Percentiles rank a stretch among this genome's conserved stretches.
Evolutionary conservation across 2,888 invertebrate species (phyloP).

Genomic region (Petrolisthes cinctipes): DNA sequence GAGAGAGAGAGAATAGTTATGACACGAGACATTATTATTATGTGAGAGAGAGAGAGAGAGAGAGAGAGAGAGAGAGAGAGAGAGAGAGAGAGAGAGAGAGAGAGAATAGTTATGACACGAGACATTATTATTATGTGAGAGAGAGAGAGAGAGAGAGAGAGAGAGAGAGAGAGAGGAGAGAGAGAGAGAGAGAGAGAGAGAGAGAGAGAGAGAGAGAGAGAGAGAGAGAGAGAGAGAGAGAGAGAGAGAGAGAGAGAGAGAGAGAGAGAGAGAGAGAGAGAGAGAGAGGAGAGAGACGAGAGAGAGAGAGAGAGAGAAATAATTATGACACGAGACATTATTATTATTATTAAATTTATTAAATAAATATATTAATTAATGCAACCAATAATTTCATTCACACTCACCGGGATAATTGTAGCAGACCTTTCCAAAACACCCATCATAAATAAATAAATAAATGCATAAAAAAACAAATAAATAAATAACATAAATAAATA

Average conservation of each 20-base stretch:
- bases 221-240: conserved; percentile 40
- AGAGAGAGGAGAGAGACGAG: not conserved
- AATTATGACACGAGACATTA: too few species aligned
- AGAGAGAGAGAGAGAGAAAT: conserved; percentile 61
- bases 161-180: conserved; percentile 39
- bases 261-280: conserved; percentile 64
- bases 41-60: too few species aligned
- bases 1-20: conserved; percentile 64
- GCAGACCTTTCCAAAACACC: too few species aligned
- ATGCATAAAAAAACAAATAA: not conserved
- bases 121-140: not conserved
- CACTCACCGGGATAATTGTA: too few species aligned
- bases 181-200: conserved; percentile 64
- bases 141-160: conserved; percentile 36
- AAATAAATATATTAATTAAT: too few species aligned
- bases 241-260: conserved; percentile 38
- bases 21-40: not conserved
- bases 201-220: conserved; percentile 67
- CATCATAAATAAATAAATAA: not conserved
- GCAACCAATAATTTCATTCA: too few species aligned
- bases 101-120: not conserved
- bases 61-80: too few species aligned
- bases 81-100: too few species aligned
- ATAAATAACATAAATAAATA: not conserved
- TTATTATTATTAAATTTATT: too few species aligned